These are phyloP conservation scores for Gastracanthus pulcherrimus DNA, from an alignment of 2,888 invertebrate species.

Conservation along the genomic window DNA sequence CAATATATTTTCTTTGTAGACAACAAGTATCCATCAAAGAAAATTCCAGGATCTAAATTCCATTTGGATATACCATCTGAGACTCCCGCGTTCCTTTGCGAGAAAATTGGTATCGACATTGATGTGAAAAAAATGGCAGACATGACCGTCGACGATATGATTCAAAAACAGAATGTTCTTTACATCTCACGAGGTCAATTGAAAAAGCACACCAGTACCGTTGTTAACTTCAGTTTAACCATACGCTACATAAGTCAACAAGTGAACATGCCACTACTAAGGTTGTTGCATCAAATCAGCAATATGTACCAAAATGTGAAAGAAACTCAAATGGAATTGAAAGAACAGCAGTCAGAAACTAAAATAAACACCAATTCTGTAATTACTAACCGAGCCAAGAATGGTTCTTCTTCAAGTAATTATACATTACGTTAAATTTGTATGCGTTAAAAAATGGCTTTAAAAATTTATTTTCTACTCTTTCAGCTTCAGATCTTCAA, in stretches of 20 bases:
- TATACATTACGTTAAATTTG: conserved; percentile 48
- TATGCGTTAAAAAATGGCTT: neutral
- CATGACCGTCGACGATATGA: conserved; percentile 91
- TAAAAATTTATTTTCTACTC: conserved; percentile 2
- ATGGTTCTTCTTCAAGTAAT: conserved; percentile 82
- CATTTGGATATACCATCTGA: conserved; percentile 83
- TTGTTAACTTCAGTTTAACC: conserved; percentile 93
- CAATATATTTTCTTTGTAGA: conserved; percentile 66
- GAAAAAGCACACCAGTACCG: conserved; percentile 94
- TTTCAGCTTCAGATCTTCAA: conserved; percentile 82
- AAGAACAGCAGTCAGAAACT: conserved; percentile 82
- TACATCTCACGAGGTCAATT: conserved; percentile 92
- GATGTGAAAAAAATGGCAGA: conserved; percentile 94
- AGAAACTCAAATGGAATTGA: conserved; percentile 94
- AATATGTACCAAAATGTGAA: conserved; percentile 99
- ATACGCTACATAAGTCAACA: conserved; percentile 95
- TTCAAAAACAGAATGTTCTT: conserved; percentile 89
- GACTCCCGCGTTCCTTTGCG: conserved; percentile 94
- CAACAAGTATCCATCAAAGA: conserved; percentile 72
- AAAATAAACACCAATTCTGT: conserved; percentile 74
- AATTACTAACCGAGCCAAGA: conserved; percentile 79
- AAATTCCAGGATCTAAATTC: conserved; percentile 74
- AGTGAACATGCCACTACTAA: conserved; percentile 96
- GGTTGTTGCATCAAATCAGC: conserved; percentile 96
- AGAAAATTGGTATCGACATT: conserved; percentile 92